A percentile compares a stretch with the other conserved stretches of the same genome.
Evolutionary conservation across 2,797 vertebrate genomes (phyloP).

Genomic region (Phyllotis vaccarum): DNA sequence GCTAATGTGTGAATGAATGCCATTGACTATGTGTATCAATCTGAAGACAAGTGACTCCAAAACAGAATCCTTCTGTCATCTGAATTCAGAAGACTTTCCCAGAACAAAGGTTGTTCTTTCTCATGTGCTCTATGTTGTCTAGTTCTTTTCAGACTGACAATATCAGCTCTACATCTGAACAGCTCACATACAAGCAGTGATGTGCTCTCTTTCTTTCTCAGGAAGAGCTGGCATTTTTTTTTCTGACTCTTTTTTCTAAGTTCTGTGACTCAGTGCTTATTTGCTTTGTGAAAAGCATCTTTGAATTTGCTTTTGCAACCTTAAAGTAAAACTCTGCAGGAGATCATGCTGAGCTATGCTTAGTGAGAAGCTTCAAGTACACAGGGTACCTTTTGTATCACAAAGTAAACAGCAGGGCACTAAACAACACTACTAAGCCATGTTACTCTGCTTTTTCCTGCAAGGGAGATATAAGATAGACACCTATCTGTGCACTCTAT

Average conservation of each 20-base stretch:
- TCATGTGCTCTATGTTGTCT: not conserved
- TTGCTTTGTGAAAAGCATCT: constrained; percentile 60
- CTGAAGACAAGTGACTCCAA: not conserved
- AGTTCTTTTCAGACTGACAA: constrained; percentile 22
- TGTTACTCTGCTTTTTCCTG: not conserved
- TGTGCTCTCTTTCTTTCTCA: constrained; percentile 50
- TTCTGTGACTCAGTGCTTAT: not conserved
- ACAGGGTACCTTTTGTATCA: constrained; percentile 39
- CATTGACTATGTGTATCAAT: not conserved
- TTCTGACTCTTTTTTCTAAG: constrained; percentile 7
- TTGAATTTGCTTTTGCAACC: constrained; percentile 67
- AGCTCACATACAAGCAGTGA: not conserved
- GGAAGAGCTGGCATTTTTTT: constrained; percentile 44
- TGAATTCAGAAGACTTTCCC: constrained; percentile 8
- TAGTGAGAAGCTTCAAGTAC: constrained; percentile 44
- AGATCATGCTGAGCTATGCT: constrained; percentile 47
- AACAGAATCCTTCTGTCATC: not conserved
- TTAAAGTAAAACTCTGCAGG: constrained; percentile 32
- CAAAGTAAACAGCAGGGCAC: constrained; percentile 48
- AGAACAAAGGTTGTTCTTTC: not conserved
- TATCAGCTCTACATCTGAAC: constrained; percentile 53
- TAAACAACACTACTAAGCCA: constrained; percentile 54
- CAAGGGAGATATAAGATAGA: constrained; percentile 10
- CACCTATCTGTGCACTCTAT: not conserved
- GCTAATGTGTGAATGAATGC: not conserved